phyloP scores from a whole-genome alignment of 2,797 vertebrate species.

The Streptopelia turtur region DNA sequence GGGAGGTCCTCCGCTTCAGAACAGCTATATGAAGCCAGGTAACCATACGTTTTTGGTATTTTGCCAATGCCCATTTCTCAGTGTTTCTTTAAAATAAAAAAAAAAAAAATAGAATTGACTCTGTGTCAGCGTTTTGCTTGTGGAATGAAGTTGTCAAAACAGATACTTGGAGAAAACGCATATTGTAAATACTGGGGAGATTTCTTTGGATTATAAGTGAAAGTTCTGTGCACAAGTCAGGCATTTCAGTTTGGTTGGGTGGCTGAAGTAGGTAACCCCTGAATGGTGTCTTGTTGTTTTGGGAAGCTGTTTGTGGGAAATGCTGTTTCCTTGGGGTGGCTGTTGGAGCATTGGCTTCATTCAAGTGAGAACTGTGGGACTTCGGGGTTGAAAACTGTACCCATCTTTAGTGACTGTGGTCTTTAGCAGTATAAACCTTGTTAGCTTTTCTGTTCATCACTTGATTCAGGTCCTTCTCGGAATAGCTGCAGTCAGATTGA shows the following conservation, averaged over 20 bases:
- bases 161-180: not conserved
- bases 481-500: not conserved
- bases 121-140: not conserved
- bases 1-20: constrained; percentile 78
- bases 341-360: not conserved
- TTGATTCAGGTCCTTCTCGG: not conserved
- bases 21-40: constrained; percentile 88
- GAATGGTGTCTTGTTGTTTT: accelerated
- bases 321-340: not conserved
- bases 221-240: not conserved
- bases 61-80: not conserved
- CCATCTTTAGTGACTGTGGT: not conserved
- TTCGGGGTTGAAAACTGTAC: not conserved
- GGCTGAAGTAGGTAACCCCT: not conserved
- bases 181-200: not conserved
- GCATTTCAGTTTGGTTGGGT: not conserved
- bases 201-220: not conserved
- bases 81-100: accelerated
- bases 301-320: not conserved
- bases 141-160: not conserved
- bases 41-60: not conserved
- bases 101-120: not conserved
- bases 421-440: not conserved
- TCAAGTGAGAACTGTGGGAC: not conserved
- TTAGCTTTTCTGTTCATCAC: not conserved